A percentile compares a stretch with the other conserved stretches of the same genome.
These are phyloP conservation scores for Brachypterus glaber DNA, from an alignment of 2,888 invertebrate species.

Conservation along the genomic window DNA sequence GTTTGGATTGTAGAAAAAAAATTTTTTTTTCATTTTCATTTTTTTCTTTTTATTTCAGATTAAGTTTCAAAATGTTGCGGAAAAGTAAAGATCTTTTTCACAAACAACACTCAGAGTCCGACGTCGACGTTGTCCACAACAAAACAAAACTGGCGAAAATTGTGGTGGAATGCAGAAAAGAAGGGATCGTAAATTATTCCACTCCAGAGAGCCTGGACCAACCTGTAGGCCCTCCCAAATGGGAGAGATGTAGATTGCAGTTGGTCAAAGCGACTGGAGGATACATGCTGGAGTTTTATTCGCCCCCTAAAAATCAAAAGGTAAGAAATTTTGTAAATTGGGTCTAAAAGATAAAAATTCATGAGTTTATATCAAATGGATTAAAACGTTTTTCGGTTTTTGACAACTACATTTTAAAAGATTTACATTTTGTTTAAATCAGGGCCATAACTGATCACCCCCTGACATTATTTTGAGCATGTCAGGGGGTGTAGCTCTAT, in stretches of 20 bases:
- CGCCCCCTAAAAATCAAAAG: conserved; percentile 89
- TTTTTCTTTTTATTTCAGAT: conserved; percentile 28
- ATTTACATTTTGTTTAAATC: conserved; percentile 11
- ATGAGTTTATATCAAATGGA: too few relatives aligned
- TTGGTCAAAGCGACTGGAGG: conserved; percentile 89
- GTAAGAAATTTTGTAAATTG: conserved; percentile 38
- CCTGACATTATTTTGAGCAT: too few relatives aligned
- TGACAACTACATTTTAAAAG: conserved; percentile 5
- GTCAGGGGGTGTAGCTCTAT: too few relatives aligned
- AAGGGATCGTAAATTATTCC: conserved; percentile 86
- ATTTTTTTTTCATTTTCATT: too few relatives aligned
- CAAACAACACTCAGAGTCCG: conserved; percentile 73
- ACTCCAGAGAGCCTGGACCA: conserved; percentile 85
- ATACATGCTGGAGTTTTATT: conserved; percentile 92
- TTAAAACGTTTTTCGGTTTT: too few relatives aligned
- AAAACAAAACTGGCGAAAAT: conserved; percentile 86
- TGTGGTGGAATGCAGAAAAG: conserved; percentile 86
- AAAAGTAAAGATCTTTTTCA: conserved; percentile 78
- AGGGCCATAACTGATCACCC: too few relatives aligned
- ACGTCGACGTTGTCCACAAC: conserved; percentile 49
- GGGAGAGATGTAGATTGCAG: conserved; percentile 88
- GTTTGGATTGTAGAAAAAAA: too few relatives aligned
- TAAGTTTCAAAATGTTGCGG: conserved; percentile 82
- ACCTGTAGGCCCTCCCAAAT: conserved; percentile 75
- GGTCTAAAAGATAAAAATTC: too few relatives aligned